A percentile compares a stretch with the other conserved stretches of the same genome.
Evolutionary conservation across 2,797 vertebrate species (phyloP).

Genomic region (Nasua narica): DNA sequence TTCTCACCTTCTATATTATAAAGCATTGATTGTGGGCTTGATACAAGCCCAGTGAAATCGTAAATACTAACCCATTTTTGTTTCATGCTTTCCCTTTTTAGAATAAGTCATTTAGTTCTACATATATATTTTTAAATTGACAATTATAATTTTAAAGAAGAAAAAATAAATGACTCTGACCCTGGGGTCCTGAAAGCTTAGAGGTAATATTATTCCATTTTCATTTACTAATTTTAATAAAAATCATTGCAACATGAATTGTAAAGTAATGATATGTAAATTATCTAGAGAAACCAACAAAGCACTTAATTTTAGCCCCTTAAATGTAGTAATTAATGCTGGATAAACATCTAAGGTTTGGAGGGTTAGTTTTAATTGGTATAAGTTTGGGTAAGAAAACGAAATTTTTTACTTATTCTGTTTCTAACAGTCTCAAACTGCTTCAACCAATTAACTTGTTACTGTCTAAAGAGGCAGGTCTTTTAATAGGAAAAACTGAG

Average conservation of each 20-base stretch:
- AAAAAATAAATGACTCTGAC: slow-evolving; percentile 53
- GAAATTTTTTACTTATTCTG: slow-evolving; percentile 39
- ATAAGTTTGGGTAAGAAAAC: slow-evolving; percentile 51
- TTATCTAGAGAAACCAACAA: slow-evolving; percentile 68
- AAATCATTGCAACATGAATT: slow-evolving; percentile 60
- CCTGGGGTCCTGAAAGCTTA: slow-evolving; percentile 7
- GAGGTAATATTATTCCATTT: slow-evolving; percentile 54
- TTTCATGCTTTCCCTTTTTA: slow-evolving; percentile 39
- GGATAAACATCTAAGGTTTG: slow-evolving; percentile 54
- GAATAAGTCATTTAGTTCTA: slow-evolving; percentile 49
- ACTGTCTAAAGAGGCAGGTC: background rate
- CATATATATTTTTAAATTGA: slow-evolving; percentile 41
- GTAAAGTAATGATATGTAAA: slow-evolving; percentile 74
- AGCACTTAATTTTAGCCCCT: slow-evolving; percentile 66
- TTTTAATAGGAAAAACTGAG: background rate
- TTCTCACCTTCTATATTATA: background rate
- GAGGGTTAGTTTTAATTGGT: slow-evolving; percentile 57
- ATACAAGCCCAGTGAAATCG: background rate
- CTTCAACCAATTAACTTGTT: slow-evolving; percentile 49
- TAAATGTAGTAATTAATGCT: slow-evolving; percentile 66
- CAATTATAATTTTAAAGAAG: slow-evolving; percentile 66
- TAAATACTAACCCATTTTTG: slow-evolving; percentile 50
- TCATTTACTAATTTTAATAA: slow-evolving; percentile 61
- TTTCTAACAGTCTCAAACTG: background rate
- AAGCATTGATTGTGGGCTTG: background rate